Evolutionary conservation across 2,113 vertebrate species (phyloP), one percentile per base, ranked within the genome.

Genomic region (Trematocara marginatum): DNA sequence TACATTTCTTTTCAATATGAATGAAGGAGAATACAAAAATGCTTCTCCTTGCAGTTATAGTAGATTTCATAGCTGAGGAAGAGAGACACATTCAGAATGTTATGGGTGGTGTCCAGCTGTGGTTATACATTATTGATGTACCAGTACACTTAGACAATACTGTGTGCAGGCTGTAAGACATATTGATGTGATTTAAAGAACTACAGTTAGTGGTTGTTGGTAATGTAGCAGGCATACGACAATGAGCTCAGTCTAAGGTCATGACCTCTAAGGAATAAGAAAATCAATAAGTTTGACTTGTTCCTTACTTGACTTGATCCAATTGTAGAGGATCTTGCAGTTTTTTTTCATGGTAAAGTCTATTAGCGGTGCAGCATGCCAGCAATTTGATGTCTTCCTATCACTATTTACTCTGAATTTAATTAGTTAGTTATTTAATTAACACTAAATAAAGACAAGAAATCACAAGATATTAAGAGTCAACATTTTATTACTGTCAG

Each of bases 401-500:
- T 47, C 20, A 74, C 6, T 29, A 23, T 47, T 74, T 10, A 16
- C 23, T 29, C 5, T 29, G 66, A 74, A 26, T 23, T 23, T 23
- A 23, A 23, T 23, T 23, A 23, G 23, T 23, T 23, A 23, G 23
- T 23, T 23, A 23, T 23, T 23, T 23, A 23, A 29, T 47, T 16
- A 74, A 29, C 66, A 74, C 13, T 26, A 23, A 71, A 71, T 45
- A 45, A 42, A 79, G 23, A 23, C 6, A 52, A 81, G 7, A 45
- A 16, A 78, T 10, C 47, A 81, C 71, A 86, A 26, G 34, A 40
- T 61, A 6, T 92, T 94, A 95, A 94, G 93, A 94, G 95, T 95
- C 93, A 96, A 95, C 95, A 94, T 95, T 96, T 96, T 96, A 95
- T 96, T 96, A 93, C 95, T 95, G 93, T 96, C 94, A 96, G 94